Evolutionary conservation across 2,888 invertebrate species (phyloP).

Genomic region (Nymphalis urticae): DNA sequence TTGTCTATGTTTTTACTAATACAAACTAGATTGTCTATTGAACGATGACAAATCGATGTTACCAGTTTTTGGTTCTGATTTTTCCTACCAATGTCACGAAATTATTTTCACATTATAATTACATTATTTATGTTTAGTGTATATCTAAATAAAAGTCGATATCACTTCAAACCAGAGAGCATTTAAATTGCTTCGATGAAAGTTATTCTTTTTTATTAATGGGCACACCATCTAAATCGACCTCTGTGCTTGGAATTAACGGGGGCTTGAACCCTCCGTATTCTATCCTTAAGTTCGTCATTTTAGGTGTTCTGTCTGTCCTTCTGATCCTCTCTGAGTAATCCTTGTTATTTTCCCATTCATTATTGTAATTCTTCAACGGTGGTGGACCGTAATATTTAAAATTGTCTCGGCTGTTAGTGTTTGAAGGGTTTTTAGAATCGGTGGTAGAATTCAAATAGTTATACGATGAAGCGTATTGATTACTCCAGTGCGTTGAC

Average conservation of each 20-base stretch:
- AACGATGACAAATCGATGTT: too few relatives aligned
- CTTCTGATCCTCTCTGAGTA: constrained; percentile 76
- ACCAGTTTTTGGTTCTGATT: too few relatives aligned
- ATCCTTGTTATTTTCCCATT: constrained; percentile 54
- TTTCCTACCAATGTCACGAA: too few relatives aligned
- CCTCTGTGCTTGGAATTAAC: constrained; percentile 89
- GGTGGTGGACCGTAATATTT: constrained; percentile 79
- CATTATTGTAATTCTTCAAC: constrained; percentile 51
- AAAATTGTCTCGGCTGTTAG: constrained; percentile 43
- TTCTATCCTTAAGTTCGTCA: constrained; percentile 84
- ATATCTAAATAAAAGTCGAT: too few relatives aligned
- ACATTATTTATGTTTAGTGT: too few relatives aligned
- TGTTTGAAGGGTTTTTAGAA: constrained; percentile 35
- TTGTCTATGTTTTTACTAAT: too few relatives aligned
- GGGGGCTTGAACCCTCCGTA: constrained; percentile 92
- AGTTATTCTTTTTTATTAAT: constrained; percentile 58
- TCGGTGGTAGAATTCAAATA: constrained; percentile 58
- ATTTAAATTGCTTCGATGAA: too few relatives aligned
- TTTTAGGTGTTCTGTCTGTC: constrained; percentile 79
- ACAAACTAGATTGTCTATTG: too few relatives aligned
- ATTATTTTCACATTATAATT: too few relatives aligned
- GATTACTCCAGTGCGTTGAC: constrained; percentile 63
- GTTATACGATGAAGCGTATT: constrained; percentile 67
- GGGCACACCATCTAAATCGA: constrained; percentile 87
- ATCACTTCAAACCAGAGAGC: too few relatives aligned